Conservation (phyloP, 2,888 invertebrate genomes). For the Leptinotarsa rubiginosa region DNA sequence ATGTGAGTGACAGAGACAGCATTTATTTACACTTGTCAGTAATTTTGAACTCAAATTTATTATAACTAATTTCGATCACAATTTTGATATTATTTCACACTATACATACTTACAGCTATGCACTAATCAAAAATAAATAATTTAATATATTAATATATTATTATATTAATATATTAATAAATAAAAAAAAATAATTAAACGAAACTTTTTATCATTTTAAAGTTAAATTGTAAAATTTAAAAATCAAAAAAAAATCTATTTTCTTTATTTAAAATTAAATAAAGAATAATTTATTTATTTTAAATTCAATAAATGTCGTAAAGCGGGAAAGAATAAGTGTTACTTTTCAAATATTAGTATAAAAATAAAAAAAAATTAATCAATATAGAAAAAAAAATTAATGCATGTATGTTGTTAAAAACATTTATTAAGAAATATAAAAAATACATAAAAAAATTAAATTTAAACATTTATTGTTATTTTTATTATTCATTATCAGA, state of each 20-base stretch:
- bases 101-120: no score
- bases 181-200: neutral
- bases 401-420: constrained; percentile 1
- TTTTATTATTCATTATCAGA: no score
- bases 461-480: no score
- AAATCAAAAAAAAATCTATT: neutral
- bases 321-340: constrained; percentile 5
- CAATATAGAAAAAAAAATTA: neutral
- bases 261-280: neutral
- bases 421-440: neutral
- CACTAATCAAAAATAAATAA: constrained; percentile 1
- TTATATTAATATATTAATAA: neutral
- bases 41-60: no score
- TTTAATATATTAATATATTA: neutral
- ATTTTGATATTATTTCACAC: no score
- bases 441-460: no score
- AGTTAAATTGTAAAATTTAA: neutral
- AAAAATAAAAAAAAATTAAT: neutral
- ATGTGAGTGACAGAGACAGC: no score
- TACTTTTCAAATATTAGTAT: neutral
- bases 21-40: no score
- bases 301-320: neutral
- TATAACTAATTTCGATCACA: no score
- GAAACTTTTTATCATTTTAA: neutral
- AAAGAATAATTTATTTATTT: neutral